Conservation (phyloP, 1,140 invertebrate species). For the Halesus radiatus region DNA sequence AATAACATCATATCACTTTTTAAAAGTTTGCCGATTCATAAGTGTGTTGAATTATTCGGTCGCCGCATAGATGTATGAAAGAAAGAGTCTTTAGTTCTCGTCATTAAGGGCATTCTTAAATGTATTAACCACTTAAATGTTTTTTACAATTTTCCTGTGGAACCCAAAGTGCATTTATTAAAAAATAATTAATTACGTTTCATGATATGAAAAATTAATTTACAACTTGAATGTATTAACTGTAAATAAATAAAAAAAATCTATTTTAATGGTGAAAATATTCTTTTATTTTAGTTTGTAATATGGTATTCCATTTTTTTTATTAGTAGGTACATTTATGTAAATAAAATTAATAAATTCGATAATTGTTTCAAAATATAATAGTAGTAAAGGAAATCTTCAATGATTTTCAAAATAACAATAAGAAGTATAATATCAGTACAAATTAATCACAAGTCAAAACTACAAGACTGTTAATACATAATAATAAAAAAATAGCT, state of each 20-base stretch:
- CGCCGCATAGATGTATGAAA: neutral
- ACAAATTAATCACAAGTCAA: too few species aligned
- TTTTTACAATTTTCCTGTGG: slow-evolving; percentile 18
- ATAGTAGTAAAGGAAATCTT: too few species aligned
- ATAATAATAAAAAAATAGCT: neutral
- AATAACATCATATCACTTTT: too few species aligned
- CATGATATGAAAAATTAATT: slow-evolving; percentile 24
- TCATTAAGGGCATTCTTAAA: slow-evolving; percentile 21
- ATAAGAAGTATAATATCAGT: too few species aligned
- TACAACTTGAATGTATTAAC: slow-evolving; percentile 22
- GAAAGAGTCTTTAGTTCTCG: slow-evolving; percentile 12
- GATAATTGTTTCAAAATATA: too few species aligned
- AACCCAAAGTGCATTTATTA: slow-evolving; percentile 38
- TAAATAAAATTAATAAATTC: too few species aligned
- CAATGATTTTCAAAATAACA: too few species aligned
- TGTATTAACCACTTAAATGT: neutral
- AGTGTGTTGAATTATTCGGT: too few species aligned
- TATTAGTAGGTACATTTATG: neutral
- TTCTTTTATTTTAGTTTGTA: slow-evolving; percentile 16
- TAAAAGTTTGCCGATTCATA: too few species aligned
- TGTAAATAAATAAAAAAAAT: slow-evolving; percentile 34
- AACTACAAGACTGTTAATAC: neutral
- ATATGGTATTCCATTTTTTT: neutral
- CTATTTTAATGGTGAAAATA: slow-evolving; percentile 33
- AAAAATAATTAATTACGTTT: slow-evolving; percentile 19